Evolutionary conservation across 2,113 vertebrate species (phyloP).

Genomic region (Ciconia maguari): DNA sequence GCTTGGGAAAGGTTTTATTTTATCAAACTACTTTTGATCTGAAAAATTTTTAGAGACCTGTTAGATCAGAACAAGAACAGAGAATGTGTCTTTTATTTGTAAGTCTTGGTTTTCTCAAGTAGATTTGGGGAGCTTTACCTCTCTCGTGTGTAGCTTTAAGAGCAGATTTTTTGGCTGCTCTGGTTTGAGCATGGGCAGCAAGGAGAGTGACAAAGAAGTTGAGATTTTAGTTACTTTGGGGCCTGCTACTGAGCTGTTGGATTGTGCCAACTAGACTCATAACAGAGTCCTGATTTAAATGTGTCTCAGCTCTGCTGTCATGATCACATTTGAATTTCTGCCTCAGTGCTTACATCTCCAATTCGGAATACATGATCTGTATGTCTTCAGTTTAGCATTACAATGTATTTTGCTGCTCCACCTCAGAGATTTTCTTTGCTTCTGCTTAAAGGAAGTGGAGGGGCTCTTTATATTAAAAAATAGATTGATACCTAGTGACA

Average conservation of each 20-base stretch:
- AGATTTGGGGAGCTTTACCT: background rate
- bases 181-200: background rate
- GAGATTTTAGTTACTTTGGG: background rate
- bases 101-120: background rate
- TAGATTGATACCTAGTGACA: background rate
- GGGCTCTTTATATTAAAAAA: background rate
- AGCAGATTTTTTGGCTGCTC: background rate
- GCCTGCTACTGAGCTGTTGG: background rate
- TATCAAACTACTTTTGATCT: background rate
- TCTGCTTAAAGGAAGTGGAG: background rate
- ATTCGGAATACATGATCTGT: background rate
- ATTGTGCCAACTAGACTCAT: background rate
- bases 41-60: background rate
- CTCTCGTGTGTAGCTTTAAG: background rate
- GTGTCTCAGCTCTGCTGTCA: background rate
- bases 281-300: background rate
- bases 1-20: background rate
- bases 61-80: background rate
- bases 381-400: background rate
- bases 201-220: background rate
- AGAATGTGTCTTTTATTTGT: background rate
- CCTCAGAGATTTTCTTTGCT: background rate
- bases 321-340: background rate
- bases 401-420: background rate
- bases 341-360: background rate